Conservation (phyloP, 2,113 vertebrate species). For the Camelus dromedarius region DNA sequence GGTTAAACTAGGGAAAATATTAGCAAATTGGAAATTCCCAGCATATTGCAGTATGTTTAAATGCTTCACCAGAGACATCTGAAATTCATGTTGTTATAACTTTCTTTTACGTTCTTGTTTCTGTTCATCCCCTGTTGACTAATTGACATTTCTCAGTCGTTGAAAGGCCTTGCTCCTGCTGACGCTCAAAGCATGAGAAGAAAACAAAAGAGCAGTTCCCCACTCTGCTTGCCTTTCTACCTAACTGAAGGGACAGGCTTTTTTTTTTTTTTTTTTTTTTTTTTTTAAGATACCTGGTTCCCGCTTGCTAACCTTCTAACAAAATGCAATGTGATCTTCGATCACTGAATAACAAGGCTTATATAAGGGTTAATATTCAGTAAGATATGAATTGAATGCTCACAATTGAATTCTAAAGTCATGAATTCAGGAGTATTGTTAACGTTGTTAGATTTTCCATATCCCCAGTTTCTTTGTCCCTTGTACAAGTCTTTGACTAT, state of each 20-base stretch:
- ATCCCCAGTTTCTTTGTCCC: neutral
- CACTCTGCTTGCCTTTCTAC: neutral
- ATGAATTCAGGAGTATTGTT: neutral
- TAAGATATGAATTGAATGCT: neutral
- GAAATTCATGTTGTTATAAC: constrained; percentile 34
- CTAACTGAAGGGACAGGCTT: neutral
- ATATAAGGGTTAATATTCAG: neutral
- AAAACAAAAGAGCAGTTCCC: constrained; percentile 37
- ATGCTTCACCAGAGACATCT: neutral
- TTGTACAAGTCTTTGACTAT: neutral
- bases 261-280: neutral
- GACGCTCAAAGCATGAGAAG: neutral
- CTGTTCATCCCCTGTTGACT: constrained; percentile 3
- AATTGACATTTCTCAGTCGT: constrained; percentile 55
- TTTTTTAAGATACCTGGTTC: neutral
- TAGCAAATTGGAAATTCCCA: constrained; percentile 68
- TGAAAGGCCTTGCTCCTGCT: constrained; percentile 12
- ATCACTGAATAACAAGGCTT: neutral
- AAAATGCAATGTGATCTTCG: neutral
- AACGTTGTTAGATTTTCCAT: neutral
- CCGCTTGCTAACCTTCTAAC: neutral
- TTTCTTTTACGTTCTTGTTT: constrained; percentile 58
- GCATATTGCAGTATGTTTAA: constrained; percentile 52
- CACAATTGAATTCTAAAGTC: neutral
- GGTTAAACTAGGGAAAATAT: constrained; percentile 60